phyloP scores from a whole-genome alignment of 2,888 invertebrate genomes.

The Ichneumon xanthorius region DNA sequence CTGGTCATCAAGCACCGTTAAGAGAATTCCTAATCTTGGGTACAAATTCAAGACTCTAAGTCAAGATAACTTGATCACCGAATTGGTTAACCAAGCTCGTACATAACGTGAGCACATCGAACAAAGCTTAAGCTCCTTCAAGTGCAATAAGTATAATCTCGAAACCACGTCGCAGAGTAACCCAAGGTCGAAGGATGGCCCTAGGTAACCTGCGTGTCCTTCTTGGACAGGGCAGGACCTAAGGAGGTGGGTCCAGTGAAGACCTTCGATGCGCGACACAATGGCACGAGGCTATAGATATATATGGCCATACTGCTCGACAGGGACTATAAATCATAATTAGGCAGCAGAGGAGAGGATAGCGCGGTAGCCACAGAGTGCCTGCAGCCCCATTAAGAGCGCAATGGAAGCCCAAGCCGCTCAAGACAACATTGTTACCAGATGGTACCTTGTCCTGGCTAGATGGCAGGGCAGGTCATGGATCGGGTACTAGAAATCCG shows the following conservation, averaged over 20 bases:
- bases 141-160: background rate
- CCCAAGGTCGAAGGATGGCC: background rate
- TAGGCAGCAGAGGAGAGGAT: slow-evolving; percentile 75
- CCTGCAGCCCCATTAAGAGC: slow-evolving; percentile 81
- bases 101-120: background rate
- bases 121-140: background rate
- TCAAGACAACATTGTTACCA: slow-evolving; percentile 76
- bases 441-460: slow-evolving; percentile 71
- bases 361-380: slow-evolving; percentile 79
- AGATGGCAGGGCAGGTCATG: slow-evolving; percentile 43
- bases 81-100: background rate
- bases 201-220: background rate
- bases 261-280: slow-evolving; percentile 76
- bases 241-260: slow-evolving; percentile 60
- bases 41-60: background rate
- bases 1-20: too few species aligned
- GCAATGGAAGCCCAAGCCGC: slow-evolving; percentile 77
- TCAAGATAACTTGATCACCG: background rate
- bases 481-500: slow-evolving; percentile 29
- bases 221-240: slow-evolving; percentile 14
- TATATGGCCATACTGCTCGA: slow-evolving; percentile 22
- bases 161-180: background rate
- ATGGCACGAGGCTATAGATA: slow-evolving; percentile 53
- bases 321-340: slow-evolving; percentile 82
- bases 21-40: background rate